Evolutionary conservation across 2,888 invertebrate species (phyloP).

Genomic region (Dexiosoma caninum): DNA sequence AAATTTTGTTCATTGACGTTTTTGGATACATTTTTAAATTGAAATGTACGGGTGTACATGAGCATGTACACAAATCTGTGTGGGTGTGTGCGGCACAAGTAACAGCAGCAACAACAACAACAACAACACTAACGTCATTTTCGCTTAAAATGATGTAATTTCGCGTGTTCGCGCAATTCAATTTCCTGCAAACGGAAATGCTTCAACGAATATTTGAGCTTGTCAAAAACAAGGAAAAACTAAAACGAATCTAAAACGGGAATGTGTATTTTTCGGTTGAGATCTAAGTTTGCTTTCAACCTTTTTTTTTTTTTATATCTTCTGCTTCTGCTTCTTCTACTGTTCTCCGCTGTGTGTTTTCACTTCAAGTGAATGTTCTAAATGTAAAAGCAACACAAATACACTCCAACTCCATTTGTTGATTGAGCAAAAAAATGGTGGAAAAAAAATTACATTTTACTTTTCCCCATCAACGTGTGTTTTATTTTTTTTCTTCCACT

Average conservation of each 20-base stretch:
- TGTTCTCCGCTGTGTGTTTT: slow-evolving; percentile 24
- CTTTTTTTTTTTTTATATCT: background rate
- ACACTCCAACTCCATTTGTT: slow-evolving; percentile 47
- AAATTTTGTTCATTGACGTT: slow-evolving; percentile 20
- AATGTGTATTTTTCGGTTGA: slow-evolving; percentile 42
- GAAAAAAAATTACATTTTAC: too few species aligned
- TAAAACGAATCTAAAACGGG: slow-evolving; percentile 26
- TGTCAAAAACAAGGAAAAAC: slow-evolving; percentile 64
- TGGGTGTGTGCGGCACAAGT: slow-evolving; percentile 12
- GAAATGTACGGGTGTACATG: background rate
- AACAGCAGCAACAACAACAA: background rate
- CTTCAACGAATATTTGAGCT: slow-evolving; percentile 68
- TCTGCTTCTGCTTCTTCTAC: too few species aligned
- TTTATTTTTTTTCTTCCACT: background rate
- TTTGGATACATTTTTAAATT: background rate
- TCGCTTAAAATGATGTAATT: slow-evolving; percentile 74
- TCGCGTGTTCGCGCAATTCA: slow-evolving; percentile 76
- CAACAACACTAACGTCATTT: slow-evolving; percentile 27
- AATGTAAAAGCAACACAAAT: slow-evolving; percentile 51
- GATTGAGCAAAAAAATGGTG: slow-evolving; percentile 8
- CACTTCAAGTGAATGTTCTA: slow-evolving; percentile 40
- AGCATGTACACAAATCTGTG: background rate
- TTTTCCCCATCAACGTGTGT: too few species aligned
- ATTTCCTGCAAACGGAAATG: slow-evolving; percentile 75
- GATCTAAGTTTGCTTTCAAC: slow-evolving; percentile 18